These are phyloP conservation scores for Chaunax sp. DNA, from an alignment of 2,797 vertebrate genomes.

Conservation along the genomic window DNA sequence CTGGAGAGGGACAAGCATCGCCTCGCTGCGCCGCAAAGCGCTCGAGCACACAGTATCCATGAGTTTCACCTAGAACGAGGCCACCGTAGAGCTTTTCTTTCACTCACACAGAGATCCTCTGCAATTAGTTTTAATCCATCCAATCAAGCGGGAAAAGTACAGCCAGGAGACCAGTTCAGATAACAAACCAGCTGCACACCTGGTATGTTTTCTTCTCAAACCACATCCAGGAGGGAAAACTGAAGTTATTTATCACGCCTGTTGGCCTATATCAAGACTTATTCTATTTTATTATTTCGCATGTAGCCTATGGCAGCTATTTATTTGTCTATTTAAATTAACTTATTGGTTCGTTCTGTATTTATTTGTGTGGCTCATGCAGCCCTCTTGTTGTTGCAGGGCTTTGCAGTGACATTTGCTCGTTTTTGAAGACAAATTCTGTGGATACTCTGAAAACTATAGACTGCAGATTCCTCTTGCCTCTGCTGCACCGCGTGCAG, in stretches of 20 bases:
- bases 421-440: slow-evolving; percentile 53
- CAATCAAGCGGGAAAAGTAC: slow-evolving; percentile 5
- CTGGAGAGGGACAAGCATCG: slow-evolving; percentile 98
- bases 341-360: slow-evolving; percentile 60
- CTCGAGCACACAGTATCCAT: slow-evolving; percentile 99
- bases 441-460: slow-evolving; percentile 53
- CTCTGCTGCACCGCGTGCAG: slow-evolving; percentile 65
- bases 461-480: slow-evolving; percentile 14
- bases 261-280: slow-evolving; percentile 29
- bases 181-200: slow-evolving; percentile 14
- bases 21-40: slow-evolving; percentile 96
- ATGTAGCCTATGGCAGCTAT: slow-evolving; percentile 64
- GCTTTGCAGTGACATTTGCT: slow-evolving; percentile 56
- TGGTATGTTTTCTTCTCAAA: slow-evolving; percentile 13
- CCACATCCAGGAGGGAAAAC: slow-evolving; percentile 24
- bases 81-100: slow-evolving; percentile 70
- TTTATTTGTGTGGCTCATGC: slow-evolving; percentile 55
- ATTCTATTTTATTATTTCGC: slow-evolving; percentile 61
- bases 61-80: slow-evolving; percentile 91
- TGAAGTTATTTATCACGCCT: slow-evolving; percentile 27
- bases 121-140: slow-evolving; percentile 38
- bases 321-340: slow-evolving; percentile 73
- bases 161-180: slow-evolving; percentile 49
- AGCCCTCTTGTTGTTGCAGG: slow-evolving; percentile 31
- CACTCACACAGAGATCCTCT: slow-evolving; percentile 64